Conservation (phyloP, 2,797 vertebrate genomes). For the Antrozous pallidus region DNA sequence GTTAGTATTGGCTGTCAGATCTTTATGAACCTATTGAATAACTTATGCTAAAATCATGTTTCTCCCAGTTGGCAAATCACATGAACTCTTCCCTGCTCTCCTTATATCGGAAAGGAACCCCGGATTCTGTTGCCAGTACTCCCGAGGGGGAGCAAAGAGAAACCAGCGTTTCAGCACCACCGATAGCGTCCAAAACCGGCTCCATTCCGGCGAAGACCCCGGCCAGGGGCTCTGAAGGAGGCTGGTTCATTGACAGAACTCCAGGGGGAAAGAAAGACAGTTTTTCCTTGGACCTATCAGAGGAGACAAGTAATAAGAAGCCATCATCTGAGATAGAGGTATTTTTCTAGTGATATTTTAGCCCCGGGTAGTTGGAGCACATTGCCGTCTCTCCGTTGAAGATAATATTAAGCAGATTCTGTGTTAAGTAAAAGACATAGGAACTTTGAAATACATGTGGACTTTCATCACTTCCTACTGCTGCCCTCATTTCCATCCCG, state of each 20-base stretch:
- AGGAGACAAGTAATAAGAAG: slow-evolving; percentile 81
- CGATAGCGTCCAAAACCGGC: slow-evolving; percentile 1
- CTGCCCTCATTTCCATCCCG: not conserved
- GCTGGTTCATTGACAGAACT: slow-evolving; percentile 92
- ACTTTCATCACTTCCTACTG: not conserved
- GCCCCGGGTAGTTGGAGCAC: not conserved
- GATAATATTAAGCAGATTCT: not conserved
- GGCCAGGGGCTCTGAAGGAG: slow-evolving; percentile 79
- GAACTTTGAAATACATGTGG: not conserved
- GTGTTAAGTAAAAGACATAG: not conserved
- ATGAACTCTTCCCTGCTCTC: slow-evolving; percentile 94
- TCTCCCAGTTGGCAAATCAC: slow-evolving; percentile 87
- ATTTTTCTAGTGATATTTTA: slow-evolving; percentile 35
- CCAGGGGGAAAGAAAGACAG: slow-evolving; percentile 74
- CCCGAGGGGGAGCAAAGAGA: slow-evolving; percentile 72
- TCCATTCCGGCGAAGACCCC: not conserved
- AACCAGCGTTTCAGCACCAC: not conserved
- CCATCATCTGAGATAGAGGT: slow-evolving; percentile 67
- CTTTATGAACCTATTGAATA: not conserved
- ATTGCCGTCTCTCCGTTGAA: not conserved
- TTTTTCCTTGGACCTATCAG: slow-evolving; percentile 87
- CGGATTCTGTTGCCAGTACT: slow-evolving; percentile 74
- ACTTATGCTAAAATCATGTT: slow-evolving; percentile 45
- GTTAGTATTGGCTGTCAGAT: not conserved
- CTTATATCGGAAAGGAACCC: slow-evolving; percentile 89